These are phyloP conservation scores for Sciurus vulgaris DNA, from an alignment of 2,797 vertebrate genomes.

Conservation along the genomic window DNA sequence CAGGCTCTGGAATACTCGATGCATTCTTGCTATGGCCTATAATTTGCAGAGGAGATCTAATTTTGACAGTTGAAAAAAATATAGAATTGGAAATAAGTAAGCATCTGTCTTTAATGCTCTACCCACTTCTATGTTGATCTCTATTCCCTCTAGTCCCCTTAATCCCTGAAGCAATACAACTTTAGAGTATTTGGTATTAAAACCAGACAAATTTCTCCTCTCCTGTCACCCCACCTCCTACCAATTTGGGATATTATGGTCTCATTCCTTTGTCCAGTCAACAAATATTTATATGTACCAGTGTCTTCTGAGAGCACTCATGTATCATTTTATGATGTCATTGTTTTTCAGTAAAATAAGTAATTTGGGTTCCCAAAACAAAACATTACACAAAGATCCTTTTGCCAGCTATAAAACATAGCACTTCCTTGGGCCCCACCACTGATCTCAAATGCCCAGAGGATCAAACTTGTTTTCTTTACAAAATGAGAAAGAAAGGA, in stretches of 20 bases:
- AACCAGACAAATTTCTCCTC: neutral
- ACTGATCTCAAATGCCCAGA: neutral
- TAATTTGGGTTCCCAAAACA: constrained; percentile 1
- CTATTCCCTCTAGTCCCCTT: neutral
- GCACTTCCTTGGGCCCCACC: neutral
- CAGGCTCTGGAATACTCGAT: neutral
- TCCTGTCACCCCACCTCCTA: neutral
- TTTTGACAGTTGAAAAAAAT: constrained; percentile 28
- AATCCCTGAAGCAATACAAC: neutral
- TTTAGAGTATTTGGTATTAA: neutral
- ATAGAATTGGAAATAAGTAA: neutral
- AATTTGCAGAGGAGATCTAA: neutral
- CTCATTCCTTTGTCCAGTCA: neutral
- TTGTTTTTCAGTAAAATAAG: constrained; percentile 3
- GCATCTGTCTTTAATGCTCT: neutral
- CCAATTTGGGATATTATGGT: neutral
- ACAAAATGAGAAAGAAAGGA: neutral
- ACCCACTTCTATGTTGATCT: neutral
- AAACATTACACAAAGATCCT: constrained; percentile 1
- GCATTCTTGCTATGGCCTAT: neutral
- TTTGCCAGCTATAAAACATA: neutral
- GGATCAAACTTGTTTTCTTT: neutral
- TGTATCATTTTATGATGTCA: neutral
- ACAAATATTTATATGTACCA: neutral
- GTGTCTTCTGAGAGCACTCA: constrained; percentile 11